Base-by-base conservation (phyloP, 2,113 vertebrate species). In the Caloenas nicobarica region DNA sequence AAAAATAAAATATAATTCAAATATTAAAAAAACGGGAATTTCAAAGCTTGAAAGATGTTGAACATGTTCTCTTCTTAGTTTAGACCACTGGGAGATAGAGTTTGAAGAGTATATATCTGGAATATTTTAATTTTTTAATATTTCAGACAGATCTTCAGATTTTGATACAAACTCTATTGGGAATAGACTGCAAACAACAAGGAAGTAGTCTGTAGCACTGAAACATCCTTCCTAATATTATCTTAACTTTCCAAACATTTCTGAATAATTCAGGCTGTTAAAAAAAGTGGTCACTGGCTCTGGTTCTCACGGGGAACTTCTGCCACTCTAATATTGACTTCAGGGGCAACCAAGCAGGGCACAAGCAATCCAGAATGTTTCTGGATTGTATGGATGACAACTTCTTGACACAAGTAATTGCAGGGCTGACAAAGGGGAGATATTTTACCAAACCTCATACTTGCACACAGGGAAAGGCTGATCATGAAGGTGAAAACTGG, bases 101-200 rank as follows among this genome's bases (percentile, higher is more conserved):
- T 81, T 60, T 64, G 34, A 94, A 94, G 36, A 79, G 16, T 91
- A 3, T 42, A 83, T 53, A 44, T 71, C n/a, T 93, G 38, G 13
- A 46, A 7, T 72, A 42, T 86, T 42, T 19, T 10, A 23, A 29
- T 33, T 48, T 85, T 84, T 87, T 36, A 58, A 69, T 58, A 17
- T 60, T 94, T 94, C 73, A 91, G 81, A 72, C 50, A 86, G 16
- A 69, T 92, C 89, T 96, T 95, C 56, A 66, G 78, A 88, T 58
- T 73, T 81, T 91, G 28, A 54, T 66, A 42, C 15, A 76, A 72
- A 33, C 9, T 61, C 53, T 88, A 13, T 36, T 51, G 64, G 54
- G 40, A 96, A 82, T 79, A 94, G 50, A 51, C 28, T 26, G 57
- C 5, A 28, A 90, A 87, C 42, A 33, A 73, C 53, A 80, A 69